Conservation (phyloP, 2,113 vertebrate genomes). For the Ciconia stormi region DNA sequence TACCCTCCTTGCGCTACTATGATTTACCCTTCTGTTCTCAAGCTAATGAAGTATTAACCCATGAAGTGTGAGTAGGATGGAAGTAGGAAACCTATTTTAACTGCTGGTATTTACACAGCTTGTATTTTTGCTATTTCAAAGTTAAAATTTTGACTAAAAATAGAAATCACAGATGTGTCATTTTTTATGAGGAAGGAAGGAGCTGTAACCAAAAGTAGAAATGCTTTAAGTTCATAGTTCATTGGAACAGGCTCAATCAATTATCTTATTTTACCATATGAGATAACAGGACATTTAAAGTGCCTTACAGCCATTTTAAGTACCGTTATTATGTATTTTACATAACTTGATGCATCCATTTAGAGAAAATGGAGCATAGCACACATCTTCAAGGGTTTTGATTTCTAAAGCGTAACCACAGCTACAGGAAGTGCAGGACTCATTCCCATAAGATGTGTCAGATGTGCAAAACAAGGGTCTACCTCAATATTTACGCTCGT, state of each 20-base stretch:
- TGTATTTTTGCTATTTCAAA: not conserved
- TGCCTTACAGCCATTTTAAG: not conserved
- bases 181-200: not conserved
- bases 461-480: not conserved
- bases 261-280: not conserved
- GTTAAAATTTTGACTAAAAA: not conserved
- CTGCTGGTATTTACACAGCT: not conserved
- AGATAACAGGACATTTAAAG: not conserved
- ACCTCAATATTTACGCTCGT: rapidly evolving
- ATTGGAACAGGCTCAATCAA: not conserved
- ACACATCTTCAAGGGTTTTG: not conserved
- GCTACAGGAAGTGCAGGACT: not conserved
- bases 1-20: not conserved
- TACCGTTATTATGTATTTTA: not conserved
- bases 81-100: not conserved
- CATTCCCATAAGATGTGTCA: not conserved
- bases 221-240: not conserved
- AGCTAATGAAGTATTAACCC: not conserved
- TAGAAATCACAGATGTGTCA: not conserved
- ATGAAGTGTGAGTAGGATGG: not conserved
- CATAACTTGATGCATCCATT: not conserved
- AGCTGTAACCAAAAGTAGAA: not conserved
- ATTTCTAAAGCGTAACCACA: not conserved
- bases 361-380: not conserved
- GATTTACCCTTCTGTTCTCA: not conserved